Base-by-base conservation (phyloP, 2,113 vertebrate species). In the Malurus elegans region DNA sequence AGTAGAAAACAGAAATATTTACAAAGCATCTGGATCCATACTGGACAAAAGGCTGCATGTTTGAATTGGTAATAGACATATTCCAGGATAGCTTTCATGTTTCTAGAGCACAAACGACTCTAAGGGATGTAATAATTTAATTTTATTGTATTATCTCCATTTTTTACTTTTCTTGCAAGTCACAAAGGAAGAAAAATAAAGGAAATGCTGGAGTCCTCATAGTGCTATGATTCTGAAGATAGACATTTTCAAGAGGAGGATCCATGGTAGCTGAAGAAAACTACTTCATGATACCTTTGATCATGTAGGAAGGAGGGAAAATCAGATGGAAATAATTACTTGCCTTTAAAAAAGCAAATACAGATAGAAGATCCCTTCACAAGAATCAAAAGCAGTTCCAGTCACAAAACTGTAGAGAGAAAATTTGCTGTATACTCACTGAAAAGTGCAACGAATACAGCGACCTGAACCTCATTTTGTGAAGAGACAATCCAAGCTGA, bases 1-100 rank as follows among this genome's bases (percentile, higher is more conserved):
- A 73, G 66, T 14, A 87, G 56, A 91, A 86, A 67, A 8, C 19
- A 94, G 72, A 91, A 92, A 89, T 89, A 75, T 78, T 89, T 96
- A 82, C 64, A 84, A 74, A 88, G 42, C 53, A 72, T 64, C 66
- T 25, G 75, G 70, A 74, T 69, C 45, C 40, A 79, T 85, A n/a
- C n/a, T 69, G 57, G 40, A 69, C 29, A 36, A 92, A 81, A 87
- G 40, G 18, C 61, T 84, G 16, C 7, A 26, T 71, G 31, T 71
- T 88, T 92, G 82, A 86, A 61, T 92, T 79, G 40, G 7, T 89
- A 40, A 50, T 79, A 74, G 24, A 57, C 18, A 36, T 71, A 64
- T 56, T 65, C 24, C 57, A 56, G 69, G 69, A 42, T 21, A 72
- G 29, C 36, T 87, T 80, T 84, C 58, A 57, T 89, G 10, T 86